These are phyloP conservation scores for Laticauda laticaudata DNA, from an alignment of 2,113 vertebrate species.

Conservation along the genomic window DNA sequence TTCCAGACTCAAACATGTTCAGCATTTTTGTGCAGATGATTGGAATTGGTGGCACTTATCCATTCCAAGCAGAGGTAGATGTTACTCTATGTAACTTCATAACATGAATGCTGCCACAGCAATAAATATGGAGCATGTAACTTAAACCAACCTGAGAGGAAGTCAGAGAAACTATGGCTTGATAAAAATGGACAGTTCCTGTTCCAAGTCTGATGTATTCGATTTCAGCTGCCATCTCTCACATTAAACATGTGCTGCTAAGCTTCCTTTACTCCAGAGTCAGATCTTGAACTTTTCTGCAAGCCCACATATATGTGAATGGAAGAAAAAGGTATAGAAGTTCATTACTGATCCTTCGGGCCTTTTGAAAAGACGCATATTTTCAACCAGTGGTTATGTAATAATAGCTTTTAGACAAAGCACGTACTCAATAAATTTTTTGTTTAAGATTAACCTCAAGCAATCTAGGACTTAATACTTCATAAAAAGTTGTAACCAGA, in stretches of 20 bases:
- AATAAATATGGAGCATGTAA: neutral
- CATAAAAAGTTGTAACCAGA: neutral
- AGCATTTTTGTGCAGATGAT: neutral
- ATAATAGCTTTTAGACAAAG: neutral
- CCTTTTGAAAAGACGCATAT: neutral
- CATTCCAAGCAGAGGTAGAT: neutral
- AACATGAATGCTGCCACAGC: neutral
- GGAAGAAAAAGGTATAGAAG: neutral
- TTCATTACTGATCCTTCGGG: neutral
- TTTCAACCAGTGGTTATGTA: neutral
- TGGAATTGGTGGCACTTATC: neutral
- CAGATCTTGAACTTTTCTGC: neutral
- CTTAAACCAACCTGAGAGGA: neutral
- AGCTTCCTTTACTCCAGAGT: neutral
- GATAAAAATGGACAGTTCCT: neutral
- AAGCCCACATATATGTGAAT: neutral
- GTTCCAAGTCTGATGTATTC: neutral
- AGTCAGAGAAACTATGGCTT: neutral
- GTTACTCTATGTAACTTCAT: neutral
- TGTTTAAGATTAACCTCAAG: neutral
- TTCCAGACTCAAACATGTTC: neutral
- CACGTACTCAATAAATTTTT: neutral
- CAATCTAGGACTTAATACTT: neutral
- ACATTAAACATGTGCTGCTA: neutral
- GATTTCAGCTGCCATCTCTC: neutral